Percentiles rank a stretch among this genome's conserved stretches.
Conservation (phyloP, 2,797 vertebrate species). For the Karalla daura region DNA sequence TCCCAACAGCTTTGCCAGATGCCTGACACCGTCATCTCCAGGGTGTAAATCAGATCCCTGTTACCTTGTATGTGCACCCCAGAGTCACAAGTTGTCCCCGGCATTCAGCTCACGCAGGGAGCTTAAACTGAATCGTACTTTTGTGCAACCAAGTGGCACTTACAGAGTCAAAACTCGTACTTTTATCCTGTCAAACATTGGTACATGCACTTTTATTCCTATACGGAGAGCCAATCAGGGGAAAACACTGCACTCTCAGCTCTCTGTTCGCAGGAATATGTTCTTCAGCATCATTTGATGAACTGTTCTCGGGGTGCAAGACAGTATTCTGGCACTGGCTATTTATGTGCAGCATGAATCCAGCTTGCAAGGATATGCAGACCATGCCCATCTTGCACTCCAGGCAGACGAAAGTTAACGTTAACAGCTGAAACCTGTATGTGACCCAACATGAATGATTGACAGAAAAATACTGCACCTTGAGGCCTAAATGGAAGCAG, state of each 20-base stretch:
- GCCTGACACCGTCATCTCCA: slow-evolving; percentile 52
- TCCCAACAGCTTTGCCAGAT: slow-evolving; percentile 47
- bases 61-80: slow-evolving; percentile 24
- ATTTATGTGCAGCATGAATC: slow-evolving; percentile 43
- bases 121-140: slow-evolving; percentile 27
- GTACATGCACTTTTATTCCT: slow-evolving; percentile 65
- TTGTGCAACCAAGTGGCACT: slow-evolving; percentile 41
- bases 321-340: slow-evolving; percentile 23
- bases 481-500: slow-evolving; percentile 53
- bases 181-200: slow-evolving; percentile 37
- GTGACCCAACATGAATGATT: slow-evolving; percentile 33
- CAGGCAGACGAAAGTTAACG: slow-evolving; percentile 35
- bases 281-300: slow-evolving; percentile 33
- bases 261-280: slow-evolving; percentile 37
- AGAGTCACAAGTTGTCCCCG: slow-evolving; percentile 14
- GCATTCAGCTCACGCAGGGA: slow-evolving; percentile 18
- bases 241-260: slow-evolving; percentile 55
- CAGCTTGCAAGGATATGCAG: slow-evolving; percentile 39
- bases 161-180: slow-evolving; percentile 36
- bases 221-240: slow-evolving; percentile 48
- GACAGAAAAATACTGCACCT: slow-evolving; percentile 48
- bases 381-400: slow-evolving; percentile 60
- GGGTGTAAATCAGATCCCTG: slow-evolving; percentile 37
- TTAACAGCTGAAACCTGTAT: slow-evolving; percentile 33
- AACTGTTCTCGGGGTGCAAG: slow-evolving; percentile 19